Conservation (phyloP, 2,888 invertebrate genomes). For the Melieria omissa region DNA sequence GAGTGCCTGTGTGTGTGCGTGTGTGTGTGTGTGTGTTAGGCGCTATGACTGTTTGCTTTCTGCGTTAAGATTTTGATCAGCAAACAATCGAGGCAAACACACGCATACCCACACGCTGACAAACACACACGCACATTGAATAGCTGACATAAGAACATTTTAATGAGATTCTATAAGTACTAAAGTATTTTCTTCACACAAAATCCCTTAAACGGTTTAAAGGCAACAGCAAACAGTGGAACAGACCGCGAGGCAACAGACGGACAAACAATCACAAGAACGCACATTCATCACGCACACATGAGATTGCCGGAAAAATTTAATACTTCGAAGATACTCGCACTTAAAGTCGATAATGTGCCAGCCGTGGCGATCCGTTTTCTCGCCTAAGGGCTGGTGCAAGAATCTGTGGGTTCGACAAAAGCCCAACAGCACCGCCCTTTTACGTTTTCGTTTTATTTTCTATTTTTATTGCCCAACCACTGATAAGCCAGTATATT, state of each 20-base stretch:
- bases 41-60: neutral
- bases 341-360: conserved; percentile 5
- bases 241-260: neutral
- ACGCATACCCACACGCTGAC: too few relatives aligned
- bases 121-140: neutral
- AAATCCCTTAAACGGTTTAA: conserved; percentile 24
- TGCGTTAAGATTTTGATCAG: neutral
- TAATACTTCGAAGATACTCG: conserved; percentile 16
- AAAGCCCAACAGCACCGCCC: too few relatives aligned
- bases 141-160: conserved; percentile 3
- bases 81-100: too few relatives aligned
- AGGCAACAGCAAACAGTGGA: conserved; percentile 6
- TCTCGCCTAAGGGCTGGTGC: too few relatives aligned
- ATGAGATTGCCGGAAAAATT: conserved; percentile 16
- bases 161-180: conserved; percentile 16
- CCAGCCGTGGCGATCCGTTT: neutral
- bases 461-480: too few relatives aligned
- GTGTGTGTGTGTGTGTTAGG: neutral
- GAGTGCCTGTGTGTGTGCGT: neutral
- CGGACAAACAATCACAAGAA: neutral
- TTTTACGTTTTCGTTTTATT: too few relatives aligned
- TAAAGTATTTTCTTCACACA: conserved; percentile 19
- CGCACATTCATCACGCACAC: conserved; percentile 22
- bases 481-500: too few relatives aligned
- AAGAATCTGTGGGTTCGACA: too few relatives aligned